A percentile compares a stretch with the other conserved stretches of the same genome.
Evolutionary conservation across 2,797 vertebrate genomes (phyloP).

Genomic region (Lithobates sylvaticus): DNA sequence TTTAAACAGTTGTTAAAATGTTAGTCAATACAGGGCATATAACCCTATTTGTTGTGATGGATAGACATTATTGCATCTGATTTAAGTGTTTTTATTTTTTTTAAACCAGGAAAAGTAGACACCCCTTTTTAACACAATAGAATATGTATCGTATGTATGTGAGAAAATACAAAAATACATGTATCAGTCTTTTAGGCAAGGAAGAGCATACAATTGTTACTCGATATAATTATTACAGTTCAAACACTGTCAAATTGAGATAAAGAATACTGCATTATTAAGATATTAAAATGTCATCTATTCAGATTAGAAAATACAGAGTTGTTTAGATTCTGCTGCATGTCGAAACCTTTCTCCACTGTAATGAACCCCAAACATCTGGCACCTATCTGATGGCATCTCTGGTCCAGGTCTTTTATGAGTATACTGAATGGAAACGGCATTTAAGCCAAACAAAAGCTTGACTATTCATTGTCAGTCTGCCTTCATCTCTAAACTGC

Average conservation of each 20-base stretch:
- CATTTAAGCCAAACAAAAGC: slow-evolving; percentile 6
- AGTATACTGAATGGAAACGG: neutral
- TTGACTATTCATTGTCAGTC: neutral
- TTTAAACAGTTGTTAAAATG: too few relatives aligned
- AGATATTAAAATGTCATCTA: neutral
- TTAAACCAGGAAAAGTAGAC: too few relatives aligned
- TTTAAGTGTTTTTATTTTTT: too few relatives aligned
- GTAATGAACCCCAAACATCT: neutral
- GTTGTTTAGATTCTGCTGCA: neutral
- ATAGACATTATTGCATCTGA: too few relatives aligned
- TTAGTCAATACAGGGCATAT: neutral
- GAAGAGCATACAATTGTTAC: neutral
- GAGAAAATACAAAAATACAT: neutral
- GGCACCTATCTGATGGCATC: neutral
- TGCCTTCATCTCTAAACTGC: slow-evolving; percentile 19
- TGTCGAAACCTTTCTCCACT: neutral
- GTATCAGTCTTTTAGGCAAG: neutral
- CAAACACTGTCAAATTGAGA: neutral
- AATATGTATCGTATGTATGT: neutral
- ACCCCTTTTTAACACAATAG: neutral
- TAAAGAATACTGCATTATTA: neutral
- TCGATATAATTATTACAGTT: neutral
- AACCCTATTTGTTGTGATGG: too few relatives aligned
- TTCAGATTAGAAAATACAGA: neutral
- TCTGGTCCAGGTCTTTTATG: neutral